phyloP scores from a whole-genome alignment of 1,140 invertebrate species.

The Drosophila mauritiana region DNA sequence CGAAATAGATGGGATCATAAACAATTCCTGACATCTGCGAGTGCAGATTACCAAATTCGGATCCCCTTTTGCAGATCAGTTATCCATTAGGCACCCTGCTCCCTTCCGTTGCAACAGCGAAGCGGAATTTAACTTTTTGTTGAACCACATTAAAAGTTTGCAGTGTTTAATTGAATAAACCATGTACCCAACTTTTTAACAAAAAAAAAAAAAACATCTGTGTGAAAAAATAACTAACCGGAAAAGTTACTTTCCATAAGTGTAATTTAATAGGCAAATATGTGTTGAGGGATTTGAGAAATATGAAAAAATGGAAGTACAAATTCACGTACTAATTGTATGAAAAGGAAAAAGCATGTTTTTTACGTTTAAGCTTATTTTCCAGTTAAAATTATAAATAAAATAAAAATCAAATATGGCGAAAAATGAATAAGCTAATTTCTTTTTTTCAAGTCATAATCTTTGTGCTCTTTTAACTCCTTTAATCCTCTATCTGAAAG shows the following conservation, averaged over 20 bases:
- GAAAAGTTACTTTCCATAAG: neutral
- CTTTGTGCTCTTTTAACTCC: too few relatives aligned
- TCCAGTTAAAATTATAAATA: too few relatives aligned
- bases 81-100: constrained; percentile 2
- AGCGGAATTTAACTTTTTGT: neutral
- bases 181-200: constrained; percentile 10
- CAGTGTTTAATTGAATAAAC: constrained; percentile 14
- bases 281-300: neutral
- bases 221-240: neutral
- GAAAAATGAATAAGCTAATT: too few relatives aligned
- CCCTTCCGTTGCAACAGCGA: neutral
- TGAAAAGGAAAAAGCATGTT: too few relatives aligned
- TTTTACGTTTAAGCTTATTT: too few relatives aligned
- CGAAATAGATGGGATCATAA: constrained; percentile 48
- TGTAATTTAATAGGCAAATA: neutral
- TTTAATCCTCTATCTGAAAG: too few relatives aligned
- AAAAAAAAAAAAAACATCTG: neutral
- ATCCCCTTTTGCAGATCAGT: constrained; percentile 31
- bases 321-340: too few relatives aligned
- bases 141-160: neutral
- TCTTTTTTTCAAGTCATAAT: too few relatives aligned
- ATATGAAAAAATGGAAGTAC: too few relatives aligned
- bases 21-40: constrained; percentile 35
- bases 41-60: constrained; percentile 29
- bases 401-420: too few relatives aligned